Evolutionary conservation across 2,888 invertebrate species (phyloP).

Genomic region (Drosophila sordidula): DNA sequence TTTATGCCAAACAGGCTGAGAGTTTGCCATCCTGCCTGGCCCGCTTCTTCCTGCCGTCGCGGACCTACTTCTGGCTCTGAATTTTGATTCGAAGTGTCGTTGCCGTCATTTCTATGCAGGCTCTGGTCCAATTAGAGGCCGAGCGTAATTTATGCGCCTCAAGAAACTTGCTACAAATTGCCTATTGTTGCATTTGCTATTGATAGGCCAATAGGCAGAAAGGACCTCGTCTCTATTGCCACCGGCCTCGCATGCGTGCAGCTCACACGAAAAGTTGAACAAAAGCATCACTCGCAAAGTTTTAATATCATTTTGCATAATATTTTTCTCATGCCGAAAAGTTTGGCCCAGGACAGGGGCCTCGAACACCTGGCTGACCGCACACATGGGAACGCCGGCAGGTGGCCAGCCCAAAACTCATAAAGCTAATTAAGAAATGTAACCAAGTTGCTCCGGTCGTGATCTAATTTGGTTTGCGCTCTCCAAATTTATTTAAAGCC

Average conservation of each 20-base stretch:
- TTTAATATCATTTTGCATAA: slow-evolving; percentile 79
- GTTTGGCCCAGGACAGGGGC: slow-evolving; percentile 39
- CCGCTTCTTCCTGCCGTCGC: not conserved
- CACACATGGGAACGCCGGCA: slow-evolving; percentile 73
- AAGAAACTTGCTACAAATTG: slow-evolving; percentile 72
- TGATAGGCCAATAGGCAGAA: slow-evolving; percentile 44
- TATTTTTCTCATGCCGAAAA: slow-evolving; percentile 44
- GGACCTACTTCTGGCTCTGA: slow-evolving; percentile 49
- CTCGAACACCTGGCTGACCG: slow-evolving; percentile 70
- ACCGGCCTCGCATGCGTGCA: slow-evolving; percentile 23
- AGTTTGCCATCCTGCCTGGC: not conserved
- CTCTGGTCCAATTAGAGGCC: slow-evolving; percentile 73
- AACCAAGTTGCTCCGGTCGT: slow-evolving; percentile 58
- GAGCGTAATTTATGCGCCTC: slow-evolving; percentile 78
- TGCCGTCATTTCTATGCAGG: slow-evolving; percentile 55
- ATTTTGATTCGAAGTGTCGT: slow-evolving; percentile 76
- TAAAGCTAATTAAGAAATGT: slow-evolving; percentile 81
- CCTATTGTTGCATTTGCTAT: slow-evolving; percentile 75
- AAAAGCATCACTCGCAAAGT: slow-evolving; percentile 66
- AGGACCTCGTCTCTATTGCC: not conserved
- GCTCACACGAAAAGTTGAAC: slow-evolving; percentile 56
- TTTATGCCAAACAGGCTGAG: slow-evolving; percentile 51
- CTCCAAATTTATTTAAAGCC: slow-evolving; percentile 65
- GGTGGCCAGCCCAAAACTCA: slow-evolving; percentile 70
- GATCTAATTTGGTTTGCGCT: slow-evolving; percentile 10